Conservation (phyloP, 2,113 vertebrate species). For the Xiphophorus hellerii region DNA sequence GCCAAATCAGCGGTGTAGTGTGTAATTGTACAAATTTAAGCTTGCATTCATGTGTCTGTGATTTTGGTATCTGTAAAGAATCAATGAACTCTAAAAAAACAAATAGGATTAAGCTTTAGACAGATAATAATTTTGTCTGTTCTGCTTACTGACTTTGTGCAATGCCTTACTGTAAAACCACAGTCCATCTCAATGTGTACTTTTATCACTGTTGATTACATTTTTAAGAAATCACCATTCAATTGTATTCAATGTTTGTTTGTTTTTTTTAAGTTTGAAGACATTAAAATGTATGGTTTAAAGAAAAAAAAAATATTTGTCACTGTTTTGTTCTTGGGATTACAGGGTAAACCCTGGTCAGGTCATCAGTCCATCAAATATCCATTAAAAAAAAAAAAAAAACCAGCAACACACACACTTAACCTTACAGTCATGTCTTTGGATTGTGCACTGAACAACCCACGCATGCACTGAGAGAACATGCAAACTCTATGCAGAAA, state of each 20-base stretch:
- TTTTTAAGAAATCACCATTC: conserved; percentile 28
- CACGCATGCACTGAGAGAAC: no score
- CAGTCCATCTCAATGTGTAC: background rate
- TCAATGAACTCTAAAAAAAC: conserved; percentile 5
- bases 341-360: no score
- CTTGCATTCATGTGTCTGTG: conserved; percentile 6
- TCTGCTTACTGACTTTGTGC: conserved; percentile 26
- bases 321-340: no score
- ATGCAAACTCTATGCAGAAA: no score
- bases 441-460: no score
- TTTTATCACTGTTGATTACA: conserved; percentile 17
- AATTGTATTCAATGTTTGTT: conserved; percentile 9
- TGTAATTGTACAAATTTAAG: background rate
- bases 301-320: background rate
- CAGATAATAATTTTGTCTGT: background rate
- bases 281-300: conserved; percentile 45
- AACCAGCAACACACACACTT: no score
- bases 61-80: conserved; percentile 14
- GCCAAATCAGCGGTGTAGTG: background rate
- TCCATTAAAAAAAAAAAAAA: no score
- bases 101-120: background rate
- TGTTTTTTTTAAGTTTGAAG: conserved; percentile 36
- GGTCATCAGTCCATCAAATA: no score
- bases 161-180: conserved; percentile 45
- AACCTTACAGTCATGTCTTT: no score